Evolutionary conservation across 2,888 invertebrate genomes (phyloP).

Genomic region (Melanchra persicariae): DNA sequence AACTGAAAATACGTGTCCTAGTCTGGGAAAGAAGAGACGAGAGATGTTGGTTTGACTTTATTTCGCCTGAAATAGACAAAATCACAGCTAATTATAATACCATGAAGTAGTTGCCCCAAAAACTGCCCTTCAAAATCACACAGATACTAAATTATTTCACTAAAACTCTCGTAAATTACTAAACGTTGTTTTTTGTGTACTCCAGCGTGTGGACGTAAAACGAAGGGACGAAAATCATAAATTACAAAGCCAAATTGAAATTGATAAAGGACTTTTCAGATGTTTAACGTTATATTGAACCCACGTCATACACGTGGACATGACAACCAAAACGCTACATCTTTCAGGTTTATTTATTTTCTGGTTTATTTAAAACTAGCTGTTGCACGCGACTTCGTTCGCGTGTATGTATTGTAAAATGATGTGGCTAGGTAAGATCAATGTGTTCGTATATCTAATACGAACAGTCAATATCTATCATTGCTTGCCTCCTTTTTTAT

Average conservation of each 20-base stretch:
- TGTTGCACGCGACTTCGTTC: too few relatives aligned
- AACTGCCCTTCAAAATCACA: background rate
- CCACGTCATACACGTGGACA: slow-evolving; percentile 51
- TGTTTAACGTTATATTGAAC: slow-evolving; percentile 54
- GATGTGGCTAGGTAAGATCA: too few relatives aligned
- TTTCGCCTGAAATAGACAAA: slow-evolving; percentile 14
- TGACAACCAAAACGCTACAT: slow-evolving; percentile 39
- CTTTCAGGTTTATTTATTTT: slow-evolving; percentile 23
- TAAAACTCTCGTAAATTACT: slow-evolving; percentile 25
- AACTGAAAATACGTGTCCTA: slow-evolving; percentile 27
- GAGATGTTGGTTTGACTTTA: background rate
- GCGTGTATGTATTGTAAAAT: too few relatives aligned
- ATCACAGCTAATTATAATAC: too few relatives aligned
- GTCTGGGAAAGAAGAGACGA: slow-evolving; percentile 9
- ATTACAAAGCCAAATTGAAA: slow-evolving; percentile 55
- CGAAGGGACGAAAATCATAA: slow-evolving; percentile 23
- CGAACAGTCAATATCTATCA: too few relatives aligned
- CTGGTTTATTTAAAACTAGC: too few relatives aligned
- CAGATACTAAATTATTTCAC: slow-evolving; percentile 10
- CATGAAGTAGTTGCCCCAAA: too few relatives aligned
- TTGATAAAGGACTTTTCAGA: slow-evolving; percentile 58
- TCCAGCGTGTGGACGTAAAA: slow-evolving; percentile 15
- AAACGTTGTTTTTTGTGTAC: slow-evolving; percentile 20
- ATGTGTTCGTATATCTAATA: too few relatives aligned
- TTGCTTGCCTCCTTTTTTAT: too few relatives aligned